Base-by-base conservation (phyloP, 2,797 vertebrate species). In the Sebastes wilsoni region DNA sequence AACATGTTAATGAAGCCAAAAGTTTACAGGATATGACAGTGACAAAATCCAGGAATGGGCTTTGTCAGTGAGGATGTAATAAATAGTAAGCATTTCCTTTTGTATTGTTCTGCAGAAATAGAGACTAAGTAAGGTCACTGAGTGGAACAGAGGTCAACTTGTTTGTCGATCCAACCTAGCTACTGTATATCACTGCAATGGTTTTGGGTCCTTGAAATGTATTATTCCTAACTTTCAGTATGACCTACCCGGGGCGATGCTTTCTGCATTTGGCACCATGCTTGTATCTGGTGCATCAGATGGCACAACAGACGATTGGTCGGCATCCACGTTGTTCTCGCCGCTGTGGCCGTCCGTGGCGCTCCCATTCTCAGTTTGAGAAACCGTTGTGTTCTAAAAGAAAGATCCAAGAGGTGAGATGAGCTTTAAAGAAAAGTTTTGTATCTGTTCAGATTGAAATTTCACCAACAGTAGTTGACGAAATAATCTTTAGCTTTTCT, bases 231-330 rank as follows among this genome's bases (percentile, higher is more conserved):
- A 73, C 8, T 38, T 36, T 42, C 6, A 8, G 27, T 32, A 2
- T 7, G 20, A 92, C 54, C 93, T 95, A 99, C 98, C 98, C 85
- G 98, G 97, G 30, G 98, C 98, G 2, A 99, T 97, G 77, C 73
- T 96, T 68, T 96, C 96, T 58, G 97, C 97, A 88, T 97, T 95
- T 6, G 96, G 94, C 66, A 89, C 94, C 49, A 86, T 94, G 69
- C 84, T 93, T 64, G 94, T 93, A 34, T 97, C 94, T 0, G 95
- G 90, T 8, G 94, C 93, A 56, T 97, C 96, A 64, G 95, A 95
- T 55, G 94, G 94, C 22, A 94, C 95, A 77, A 93, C 89, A n/a
- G 95, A 92, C 8, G 91, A 81, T 30, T 95, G 86, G 25, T 95
- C 87, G 12, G 80, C 90, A 36, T 92, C 95, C 65, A 81, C 36